These are phyloP conservation scores for Pogonognathellus flavescens DNA, from an alignment of 1,140 invertebrate species.

Conservation along the genomic window DNA sequence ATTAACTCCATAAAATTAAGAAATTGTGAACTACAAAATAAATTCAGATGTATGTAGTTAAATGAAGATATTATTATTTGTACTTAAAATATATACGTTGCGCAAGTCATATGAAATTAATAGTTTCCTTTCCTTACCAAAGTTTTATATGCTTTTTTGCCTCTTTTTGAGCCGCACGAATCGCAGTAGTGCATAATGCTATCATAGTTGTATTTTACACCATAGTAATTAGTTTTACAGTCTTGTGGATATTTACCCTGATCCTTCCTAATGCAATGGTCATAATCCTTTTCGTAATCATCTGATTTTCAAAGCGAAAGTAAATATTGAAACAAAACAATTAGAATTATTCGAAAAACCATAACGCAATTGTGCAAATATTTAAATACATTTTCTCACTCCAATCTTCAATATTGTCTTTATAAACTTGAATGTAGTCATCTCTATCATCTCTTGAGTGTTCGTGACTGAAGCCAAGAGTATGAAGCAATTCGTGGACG, in stretches of 20 bases:
- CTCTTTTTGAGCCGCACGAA: conserved; percentile 60
- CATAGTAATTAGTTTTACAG: neutral
- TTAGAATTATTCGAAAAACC: too few relatives aligned
- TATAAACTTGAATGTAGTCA: conserved; percentile 67
- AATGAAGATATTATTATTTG: too few relatives aligned
- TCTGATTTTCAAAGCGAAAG: neutral
- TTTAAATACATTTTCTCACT: neutral
- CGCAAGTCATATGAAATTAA: too few relatives aligned
- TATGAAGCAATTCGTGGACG: conserved; percentile 69
- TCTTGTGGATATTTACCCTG: neutral
- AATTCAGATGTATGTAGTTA: too few relatives aligned
- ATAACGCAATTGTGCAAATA: neutral
- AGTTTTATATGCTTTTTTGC: too few relatives aligned
- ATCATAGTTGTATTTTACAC: conserved; percentile 70
- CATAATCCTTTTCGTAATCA: too few relatives aligned
- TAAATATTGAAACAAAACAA: neutral
- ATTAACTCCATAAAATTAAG: too few relatives aligned
- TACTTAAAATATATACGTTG: too few relatives aligned
- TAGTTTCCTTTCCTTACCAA: too few relatives aligned
- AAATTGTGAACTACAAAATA: too few relatives aligned
- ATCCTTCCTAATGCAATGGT: neutral
- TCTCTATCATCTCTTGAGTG: conserved; percentile 68
- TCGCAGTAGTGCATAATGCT: conserved; percentile 69
- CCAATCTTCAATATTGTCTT: conserved; percentile 21
- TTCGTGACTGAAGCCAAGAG: conserved; percentile 69